These are phyloP conservation scores for Yponomeuta plumbellus DNA, from an alignment of 2,888 invertebrate genomes.

Conservation along the genomic window DNA sequence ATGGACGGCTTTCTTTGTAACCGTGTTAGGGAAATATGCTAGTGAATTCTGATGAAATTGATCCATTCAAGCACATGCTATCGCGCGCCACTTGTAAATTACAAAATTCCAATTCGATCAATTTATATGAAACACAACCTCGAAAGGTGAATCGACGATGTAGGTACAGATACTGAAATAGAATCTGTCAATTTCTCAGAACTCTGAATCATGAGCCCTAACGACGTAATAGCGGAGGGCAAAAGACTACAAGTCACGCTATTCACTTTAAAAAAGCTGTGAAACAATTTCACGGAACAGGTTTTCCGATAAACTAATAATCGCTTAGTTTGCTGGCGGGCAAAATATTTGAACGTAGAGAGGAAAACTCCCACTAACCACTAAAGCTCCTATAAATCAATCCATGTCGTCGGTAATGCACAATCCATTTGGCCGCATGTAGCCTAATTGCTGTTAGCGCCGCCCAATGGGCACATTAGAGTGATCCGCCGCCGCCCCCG, in stretches of 20 bases:
- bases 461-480: slow-evolving; percentile 71
- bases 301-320: slow-evolving; percentile 3
- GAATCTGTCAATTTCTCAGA: slow-evolving; percentile 6
- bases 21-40: slow-evolving; percentile 34
- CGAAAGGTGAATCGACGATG: not conserved
- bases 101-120: slow-evolving; percentile 39
- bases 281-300: not conserved
- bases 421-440: slow-evolving; percentile 71
- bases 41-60: slow-evolving; percentile 24
- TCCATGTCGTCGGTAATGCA: slow-evolving; percentile 70
- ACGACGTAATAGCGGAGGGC: not conserved
- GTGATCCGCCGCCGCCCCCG: slow-evolving; percentile 28
- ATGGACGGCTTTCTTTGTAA: slow-evolving; percentile 33
- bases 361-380: slow-evolving; percentile 17
- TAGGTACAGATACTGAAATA: not conserved
- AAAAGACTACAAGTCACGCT: slow-evolving; percentile 1
- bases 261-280: slow-evolving; percentile 1
- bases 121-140: slow-evolving; percentile 20
- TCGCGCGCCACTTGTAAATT: slow-evolving; percentile 21
- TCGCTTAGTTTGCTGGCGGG: slow-evolving; percentile 24
- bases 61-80: slow-evolving; percentile 21
- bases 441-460: slow-evolving; percentile 72
- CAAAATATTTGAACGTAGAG: slow-evolving; percentile 14
- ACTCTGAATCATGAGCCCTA: slow-evolving; percentile 4
- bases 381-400: slow-evolving; percentile 60